Percentiles rank a stretch among this genome's conserved stretches.
These are phyloP conservation scores for Tribolium freemani DNA, from an alignment of 2,888 invertebrate genomes.

Conservation along the genomic window DNA sequence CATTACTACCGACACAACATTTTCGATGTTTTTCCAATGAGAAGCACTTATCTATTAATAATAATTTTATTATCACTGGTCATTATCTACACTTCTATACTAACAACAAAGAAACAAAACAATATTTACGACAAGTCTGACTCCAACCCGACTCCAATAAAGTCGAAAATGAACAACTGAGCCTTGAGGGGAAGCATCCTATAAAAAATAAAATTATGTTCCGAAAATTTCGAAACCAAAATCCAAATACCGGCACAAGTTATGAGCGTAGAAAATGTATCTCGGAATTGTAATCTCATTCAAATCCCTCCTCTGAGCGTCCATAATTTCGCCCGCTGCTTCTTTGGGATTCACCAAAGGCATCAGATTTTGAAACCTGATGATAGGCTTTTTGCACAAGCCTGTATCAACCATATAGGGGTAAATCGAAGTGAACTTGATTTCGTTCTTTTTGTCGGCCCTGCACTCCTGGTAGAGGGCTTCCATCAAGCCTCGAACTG, in stretches of 20 bases:
- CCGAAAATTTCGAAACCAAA: neutral
- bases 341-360: slow-evolving; percentile 74
- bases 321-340: slow-evolving; percentile 77
- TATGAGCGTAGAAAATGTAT: slow-evolving; percentile 61
- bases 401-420: slow-evolving; percentile 93
- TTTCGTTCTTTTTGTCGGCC: slow-evolving; percentile 67
- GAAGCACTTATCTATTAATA: neutral
- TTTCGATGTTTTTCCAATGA: neutral
- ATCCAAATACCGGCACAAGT: neutral
- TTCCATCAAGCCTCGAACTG: slow-evolving; percentile 89
- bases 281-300: slow-evolving; percentile 77
- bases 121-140: slow-evolving; percentile 23
- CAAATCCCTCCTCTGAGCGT: slow-evolving; percentile 76
- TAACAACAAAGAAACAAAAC: neutral
- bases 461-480: slow-evolving; percentile 83
- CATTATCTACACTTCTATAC: neutral
- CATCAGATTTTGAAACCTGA: slow-evolving; percentile 78
- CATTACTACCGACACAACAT: neutral
- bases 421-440: slow-evolving; percentile 86
- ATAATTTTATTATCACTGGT: neutral
- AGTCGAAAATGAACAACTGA: slow-evolving; percentile 20
- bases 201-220: neutral
- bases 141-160: slow-evolving; percentile 18
- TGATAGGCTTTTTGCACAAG: slow-evolving; percentile 82
- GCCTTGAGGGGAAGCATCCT: slow-evolving; percentile 23